phyloP scores from a whole-genome alignment of 2,113 vertebrate species.

The Cyprinodon brontotheroides region DNA sequence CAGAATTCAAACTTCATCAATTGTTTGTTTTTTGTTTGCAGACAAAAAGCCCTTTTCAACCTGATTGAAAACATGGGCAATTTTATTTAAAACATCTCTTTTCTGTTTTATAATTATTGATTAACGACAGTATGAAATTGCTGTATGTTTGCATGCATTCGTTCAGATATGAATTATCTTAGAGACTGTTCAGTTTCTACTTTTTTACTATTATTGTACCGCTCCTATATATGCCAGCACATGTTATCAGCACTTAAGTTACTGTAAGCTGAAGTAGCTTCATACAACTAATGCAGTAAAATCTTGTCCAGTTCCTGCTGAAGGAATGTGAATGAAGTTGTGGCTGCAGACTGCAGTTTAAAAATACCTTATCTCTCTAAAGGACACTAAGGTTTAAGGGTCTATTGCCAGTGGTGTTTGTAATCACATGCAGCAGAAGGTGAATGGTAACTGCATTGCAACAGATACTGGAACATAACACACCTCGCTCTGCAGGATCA shows the following conservation, averaged over 20 bases:
- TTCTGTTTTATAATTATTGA: too few species aligned
- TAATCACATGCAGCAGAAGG: conserved; percentile 22
- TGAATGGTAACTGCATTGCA: conserved; percentile 50
- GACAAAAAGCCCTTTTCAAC: too few species aligned
- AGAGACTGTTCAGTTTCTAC: not conserved
- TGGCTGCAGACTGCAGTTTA: conserved; percentile 3
- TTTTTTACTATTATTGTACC: not conserved
- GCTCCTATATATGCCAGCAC: not conserved
- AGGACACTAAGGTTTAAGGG: not conserved
- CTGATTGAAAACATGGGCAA: too few species aligned
- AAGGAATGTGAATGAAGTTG: conserved; percentile 1
- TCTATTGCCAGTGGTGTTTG: conserved; percentile 1
- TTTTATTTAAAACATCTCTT: too few species aligned
- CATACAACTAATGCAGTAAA: conserved; percentile 2
- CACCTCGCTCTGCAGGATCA: conserved; percentile 99
- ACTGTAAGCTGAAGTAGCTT: not conserved
- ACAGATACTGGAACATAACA: conserved; percentile 46
- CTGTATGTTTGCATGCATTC: not conserved
- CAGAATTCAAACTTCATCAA: too few species aligned
- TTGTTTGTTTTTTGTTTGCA: too few species aligned
- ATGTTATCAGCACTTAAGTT: not conserved
- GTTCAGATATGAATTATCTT: not conserved
- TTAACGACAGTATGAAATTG: too few species aligned
- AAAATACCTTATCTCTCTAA: not conserved
- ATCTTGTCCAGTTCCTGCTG: not conserved